phyloP scores from a whole-genome alignment of 2,888 invertebrate species.

The Drosophila paracracens region DNA sequence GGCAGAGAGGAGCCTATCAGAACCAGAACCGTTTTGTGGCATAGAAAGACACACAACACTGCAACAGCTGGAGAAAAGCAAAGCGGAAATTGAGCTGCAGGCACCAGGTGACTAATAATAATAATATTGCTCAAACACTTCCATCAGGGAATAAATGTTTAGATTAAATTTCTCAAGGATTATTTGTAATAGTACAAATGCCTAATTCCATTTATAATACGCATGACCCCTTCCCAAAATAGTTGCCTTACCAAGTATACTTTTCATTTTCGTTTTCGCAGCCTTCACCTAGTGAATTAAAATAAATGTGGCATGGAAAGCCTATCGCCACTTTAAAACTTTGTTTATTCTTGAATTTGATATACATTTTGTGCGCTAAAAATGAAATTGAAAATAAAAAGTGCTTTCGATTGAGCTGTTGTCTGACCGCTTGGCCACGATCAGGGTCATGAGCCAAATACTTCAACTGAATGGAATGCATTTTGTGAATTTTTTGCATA shows the following conservation, averaged over 20 bases:
- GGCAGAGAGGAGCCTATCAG: neutral
- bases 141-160: neutral
- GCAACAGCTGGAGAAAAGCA: neutral
- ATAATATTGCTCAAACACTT: neutral
- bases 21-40: neutral
- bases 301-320: slow-evolving; percentile 1
- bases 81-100: neutral
- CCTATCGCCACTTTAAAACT: slow-evolving; percentile 18
- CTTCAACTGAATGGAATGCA: slow-evolving; percentile 64
- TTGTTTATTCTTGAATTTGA: slow-evolving; percentile 11
- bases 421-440: slow-evolving; percentile 49
- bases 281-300: neutral
- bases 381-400: slow-evolving; percentile 21
- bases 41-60: neutral
- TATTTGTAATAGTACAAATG: neutral
- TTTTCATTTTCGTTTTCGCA: neutral
- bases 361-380: slow-evolving; percentile 22
- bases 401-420: slow-evolving; percentile 27
- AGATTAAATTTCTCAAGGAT: neutral
- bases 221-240: neutral
- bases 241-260: neutral
- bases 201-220: neutral
- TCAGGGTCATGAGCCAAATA: slow-evolving; percentile 76
- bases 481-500: slow-evolving; percentile 58
- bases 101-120: neutral